Base-by-base conservation (phyloP, 1,140 invertebrate species). In the Dreissena polymorpha region DNA sequence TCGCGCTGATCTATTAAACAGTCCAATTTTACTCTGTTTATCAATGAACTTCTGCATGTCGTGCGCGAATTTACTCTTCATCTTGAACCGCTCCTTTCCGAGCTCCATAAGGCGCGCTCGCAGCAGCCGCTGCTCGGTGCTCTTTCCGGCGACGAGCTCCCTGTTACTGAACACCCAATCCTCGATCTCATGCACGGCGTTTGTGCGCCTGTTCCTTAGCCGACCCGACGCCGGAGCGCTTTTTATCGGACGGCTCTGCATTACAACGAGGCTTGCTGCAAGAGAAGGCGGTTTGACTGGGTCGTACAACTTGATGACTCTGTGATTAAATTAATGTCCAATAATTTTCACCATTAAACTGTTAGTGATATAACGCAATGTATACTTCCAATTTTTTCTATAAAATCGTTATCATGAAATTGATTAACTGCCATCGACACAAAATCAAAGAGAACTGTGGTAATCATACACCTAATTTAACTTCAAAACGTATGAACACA, bases 51-150 rank as follows among this genome's bases (percentile, higher is more conserved):
- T 39, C 27, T 83, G 80, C 57, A 55, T 83, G 51, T 83, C 80
- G 55, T 83, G 67, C 25, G 55, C 64, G 60, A 25, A 68, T 50
- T 83, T 83, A 18, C 70, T 27, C 50, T 57, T 55, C 27, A 83
- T 50, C 29, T 83, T 83, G 25, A 75, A 83, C 7, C 80, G 29
- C 53, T 83, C 80, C 57, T 83, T 83, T 57, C 80, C 80, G 0
- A 83, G n/a, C 69, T 83, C 80, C 71, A 83, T 75, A n/a, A 83
- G 63, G 39, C 55, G 14, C 5, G 71, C 29, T 21, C 53, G 39
- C 21, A 83, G 71, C 8, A 83, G 23, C 68, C 80, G 55, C 53
- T 83, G 70, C 21, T 83, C 80, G 12, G 70, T 83, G 6, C 68
- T 51, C 49, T 83, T 83, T 69, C 73, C 72, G 21, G 63, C 51